Base-by-base conservation (phyloP, 2,888 invertebrate genomes). In the Prenolepis imparis region DNA sequence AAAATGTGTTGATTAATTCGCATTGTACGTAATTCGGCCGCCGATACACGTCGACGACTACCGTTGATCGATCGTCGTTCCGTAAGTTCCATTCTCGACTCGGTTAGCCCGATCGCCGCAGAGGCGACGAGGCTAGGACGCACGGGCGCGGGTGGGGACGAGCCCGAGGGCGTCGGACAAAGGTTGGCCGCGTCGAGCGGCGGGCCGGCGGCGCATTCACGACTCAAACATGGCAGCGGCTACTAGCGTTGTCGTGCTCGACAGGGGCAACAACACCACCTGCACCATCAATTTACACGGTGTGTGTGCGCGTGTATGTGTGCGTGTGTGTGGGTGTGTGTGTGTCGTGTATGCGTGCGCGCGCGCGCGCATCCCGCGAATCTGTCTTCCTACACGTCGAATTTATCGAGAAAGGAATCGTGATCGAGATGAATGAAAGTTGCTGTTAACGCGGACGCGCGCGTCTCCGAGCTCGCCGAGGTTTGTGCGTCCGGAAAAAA, bases 221-320 rank as follows among this genome's bases (percentile, higher is more conserved):
- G 93, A 91, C 92, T 93, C 92, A 93, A 96, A 96, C 96, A 96
- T 96, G 96, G 96, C 96, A 96, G 98, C 98, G 94, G 97, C 97
- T 96, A 98, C 98, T 95, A 98, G 98, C 96, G 98, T 98, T 96
- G 98, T 98, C 95, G 98, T 98, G 94, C 96, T 98, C 95, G 98
- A 98, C 96, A 97, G 98, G 95, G 98, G 98, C 95, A 98, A 98
- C 96, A 98, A 98, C 96, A 98, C 98, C 95, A 98, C 98, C 95
- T 98, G 98, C 96, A 98, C 98, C 94, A 98, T 99, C 95, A 98
- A 99, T 96, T 97, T 98, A 95, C 98, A 98, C 96, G 98, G 98
- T 98, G 97, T 96, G 93, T 93, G 91, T 83, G 77, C 64, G 89
- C 77, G 88, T 78, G 83, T 44, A 61, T 21, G 39, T 8, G 32